A percentile compares a stretch with the other conserved stretches of the same genome.
Conservation (phyloP, 2,797 vertebrate species). For the Notamacropus eugenii region DNA sequence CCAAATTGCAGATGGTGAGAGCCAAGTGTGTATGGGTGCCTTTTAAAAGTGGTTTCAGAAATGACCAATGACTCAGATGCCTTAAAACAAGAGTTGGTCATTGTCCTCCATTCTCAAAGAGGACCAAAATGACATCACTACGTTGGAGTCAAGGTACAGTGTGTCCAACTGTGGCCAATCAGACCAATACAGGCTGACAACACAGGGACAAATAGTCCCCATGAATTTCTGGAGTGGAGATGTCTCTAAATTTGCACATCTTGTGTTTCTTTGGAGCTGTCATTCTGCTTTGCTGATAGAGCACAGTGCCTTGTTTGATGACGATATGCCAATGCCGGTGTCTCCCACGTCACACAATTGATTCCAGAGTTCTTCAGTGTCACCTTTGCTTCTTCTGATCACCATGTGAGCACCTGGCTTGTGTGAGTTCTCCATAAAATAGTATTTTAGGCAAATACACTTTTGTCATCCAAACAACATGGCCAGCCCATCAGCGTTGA, state of each 20-base stretch:
- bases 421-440: background rate
- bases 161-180: background rate
- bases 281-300: background rate
- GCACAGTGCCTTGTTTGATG: background rate
- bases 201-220: background rate
- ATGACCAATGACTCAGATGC: background rate
- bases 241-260: background rate
- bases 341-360: background rate
- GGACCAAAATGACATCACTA: background rate
- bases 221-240: background rate
- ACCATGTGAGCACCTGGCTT: background rate
- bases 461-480: background rate
- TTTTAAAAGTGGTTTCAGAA: background rate
- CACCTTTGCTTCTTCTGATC: background rate
- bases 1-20: background rate
- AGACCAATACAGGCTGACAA: background rate
- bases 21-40: constrained; percentile 31
- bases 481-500: background rate
- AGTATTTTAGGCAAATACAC: background rate
- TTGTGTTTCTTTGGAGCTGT: background rate
- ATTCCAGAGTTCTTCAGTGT: background rate
- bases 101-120: background rate
- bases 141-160: background rate
- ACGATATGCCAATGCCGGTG: background rate
- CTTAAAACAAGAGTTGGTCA: background rate